phyloP scores from a whole-genome alignment of 2,797 vertebrate genomes.

The Helicolenus hilgendorfi region DNA sequence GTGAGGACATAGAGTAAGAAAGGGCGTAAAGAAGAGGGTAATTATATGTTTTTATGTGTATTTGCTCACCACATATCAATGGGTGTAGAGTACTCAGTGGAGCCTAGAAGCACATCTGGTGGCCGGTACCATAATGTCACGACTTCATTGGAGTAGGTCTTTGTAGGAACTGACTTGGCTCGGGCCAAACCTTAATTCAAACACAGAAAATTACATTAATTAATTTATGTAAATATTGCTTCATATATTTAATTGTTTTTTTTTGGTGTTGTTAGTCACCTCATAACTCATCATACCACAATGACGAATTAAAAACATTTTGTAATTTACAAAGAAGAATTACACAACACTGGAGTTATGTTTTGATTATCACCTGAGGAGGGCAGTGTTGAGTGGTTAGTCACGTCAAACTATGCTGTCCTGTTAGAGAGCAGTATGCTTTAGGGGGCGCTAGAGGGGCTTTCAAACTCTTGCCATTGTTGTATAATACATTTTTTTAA shows the following conservation, averaged over 20 bases:
- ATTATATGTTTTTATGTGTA: neutral
- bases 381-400: slow-evolving; percentile 45
- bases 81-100: slow-evolving; percentile 91
- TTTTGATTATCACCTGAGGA: neutral
- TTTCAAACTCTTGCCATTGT: neutral
- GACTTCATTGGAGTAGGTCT: slow-evolving; percentile 91
- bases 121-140: slow-evolving; percentile 92
- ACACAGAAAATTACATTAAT: neutral
- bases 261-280: neutral
- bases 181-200: slow-evolving; percentile 87
- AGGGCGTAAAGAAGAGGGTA: neutral
- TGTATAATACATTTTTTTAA: neutral
- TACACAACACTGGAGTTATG: neutral
- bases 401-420: neutral
- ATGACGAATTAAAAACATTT: neutral
- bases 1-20: neutral
- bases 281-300: neutral
- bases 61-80: slow-evolving; percentile 92
- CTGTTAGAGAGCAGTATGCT: neutral
- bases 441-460: neutral
- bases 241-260: neutral
- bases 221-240: neutral
- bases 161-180: slow-evolving; percentile 90
- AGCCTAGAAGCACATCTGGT: slow-evolving; percentile 91
- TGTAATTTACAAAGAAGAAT: neutral